Conservation (phyloP, 2,888 invertebrate genomes). For the Clepsis dumicolana region DNA sequence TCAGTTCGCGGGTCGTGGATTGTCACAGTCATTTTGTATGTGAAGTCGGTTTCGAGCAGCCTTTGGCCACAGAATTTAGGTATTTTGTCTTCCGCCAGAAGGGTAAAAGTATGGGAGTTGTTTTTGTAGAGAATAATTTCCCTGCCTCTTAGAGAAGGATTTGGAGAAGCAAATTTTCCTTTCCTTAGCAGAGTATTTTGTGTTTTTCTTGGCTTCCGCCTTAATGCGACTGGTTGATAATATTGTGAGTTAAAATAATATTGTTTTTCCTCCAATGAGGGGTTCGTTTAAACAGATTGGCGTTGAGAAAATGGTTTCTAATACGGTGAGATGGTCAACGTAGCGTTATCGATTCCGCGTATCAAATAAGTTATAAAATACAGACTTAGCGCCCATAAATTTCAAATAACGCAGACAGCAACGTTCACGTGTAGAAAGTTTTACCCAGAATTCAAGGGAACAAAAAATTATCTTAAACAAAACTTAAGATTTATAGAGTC, state of each 20-base stretch:
- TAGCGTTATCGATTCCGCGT: too few relatives aligned
- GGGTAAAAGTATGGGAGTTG: constrained; percentile 6
- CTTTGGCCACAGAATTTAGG: constrained; percentile 6
- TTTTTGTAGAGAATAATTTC: constrained; percentile 21
- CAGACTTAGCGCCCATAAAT: too few relatives aligned
- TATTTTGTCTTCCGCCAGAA: constrained; percentile 18
- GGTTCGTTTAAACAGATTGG: background rate
- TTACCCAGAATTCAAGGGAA: too few relatives aligned
- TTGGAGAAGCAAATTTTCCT: constrained; percentile 26
- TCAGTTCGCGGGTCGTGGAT: constrained; percentile 18
- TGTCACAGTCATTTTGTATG: constrained; percentile 18
- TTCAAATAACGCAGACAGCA: too few relatives aligned
- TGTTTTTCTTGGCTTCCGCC: constrained; percentile 34
- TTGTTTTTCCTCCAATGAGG: constrained; percentile 1
- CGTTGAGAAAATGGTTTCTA: background rate
- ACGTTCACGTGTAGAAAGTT: too few relatives aligned
- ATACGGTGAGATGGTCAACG: too few relatives aligned
- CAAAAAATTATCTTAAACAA: too few relatives aligned
- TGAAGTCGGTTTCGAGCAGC: constrained; percentile 12
- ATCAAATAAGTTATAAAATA: too few relatives aligned
- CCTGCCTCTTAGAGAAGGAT: constrained; percentile 20
- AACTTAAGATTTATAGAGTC: too few relatives aligned
- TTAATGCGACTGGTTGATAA: constrained; percentile 12
- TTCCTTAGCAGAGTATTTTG: constrained; percentile 12
- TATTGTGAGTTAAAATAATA: constrained; percentile 22